These are phyloP conservation scores for Otolemur garnettii DNA, from an alignment of 2,113 vertebrate species.

Conservation along the genomic window DNA sequence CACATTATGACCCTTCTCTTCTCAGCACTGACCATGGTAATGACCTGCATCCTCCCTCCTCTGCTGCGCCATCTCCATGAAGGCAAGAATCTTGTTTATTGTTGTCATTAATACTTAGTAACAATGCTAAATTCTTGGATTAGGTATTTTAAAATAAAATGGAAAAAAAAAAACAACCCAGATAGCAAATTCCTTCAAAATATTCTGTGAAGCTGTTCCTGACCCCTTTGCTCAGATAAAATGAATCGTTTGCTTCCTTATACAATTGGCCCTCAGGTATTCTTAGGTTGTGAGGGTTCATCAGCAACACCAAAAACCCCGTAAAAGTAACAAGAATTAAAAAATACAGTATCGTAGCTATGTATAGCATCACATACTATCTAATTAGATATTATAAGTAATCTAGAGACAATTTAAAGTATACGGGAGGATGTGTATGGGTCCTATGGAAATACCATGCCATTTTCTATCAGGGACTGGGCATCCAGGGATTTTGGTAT, in stretches of 20 bases:
- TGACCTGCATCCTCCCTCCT: not conserved
- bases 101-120: not conserved
- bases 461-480: not conserved
- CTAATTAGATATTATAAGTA: not conserved
- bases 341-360: not conserved
- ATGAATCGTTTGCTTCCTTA: not conserved
- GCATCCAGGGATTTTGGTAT: not conserved
- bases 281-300: not conserved
- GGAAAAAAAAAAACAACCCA: not conserved
- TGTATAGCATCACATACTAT: not conserved
- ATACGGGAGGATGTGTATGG: not conserved
- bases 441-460: not conserved
- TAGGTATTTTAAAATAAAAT: conserved; percentile 34
- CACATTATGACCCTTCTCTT: not conserved
- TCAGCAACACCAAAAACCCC: too few relatives aligned
- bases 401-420: not conserved
- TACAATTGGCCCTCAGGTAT: not conserved
- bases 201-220: not conserved
- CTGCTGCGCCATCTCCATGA: not conserved
- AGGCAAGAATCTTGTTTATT: conserved; percentile 29
- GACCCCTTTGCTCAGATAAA: not conserved
- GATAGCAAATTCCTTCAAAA: not conserved
- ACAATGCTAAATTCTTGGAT: not conserved
- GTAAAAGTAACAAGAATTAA: not conserved
- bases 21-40: not conserved